Evolutionary conservation across 1,140 invertebrate species (phyloP).

Genomic region (Drosophila sp.): DNA sequence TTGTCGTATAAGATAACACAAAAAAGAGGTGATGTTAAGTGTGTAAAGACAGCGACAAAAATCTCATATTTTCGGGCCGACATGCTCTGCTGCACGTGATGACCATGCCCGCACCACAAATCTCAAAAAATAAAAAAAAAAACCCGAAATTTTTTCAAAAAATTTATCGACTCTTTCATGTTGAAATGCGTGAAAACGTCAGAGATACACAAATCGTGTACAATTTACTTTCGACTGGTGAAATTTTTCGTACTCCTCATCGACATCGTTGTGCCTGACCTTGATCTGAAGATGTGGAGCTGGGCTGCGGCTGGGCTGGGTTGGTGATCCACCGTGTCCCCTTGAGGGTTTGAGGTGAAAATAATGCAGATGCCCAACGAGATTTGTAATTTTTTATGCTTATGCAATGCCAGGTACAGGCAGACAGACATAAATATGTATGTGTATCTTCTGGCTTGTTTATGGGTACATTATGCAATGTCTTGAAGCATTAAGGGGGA

Average conservation of each 20-base stretch:
- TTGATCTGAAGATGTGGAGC: slow-evolving; percentile 48
- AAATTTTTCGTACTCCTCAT: slow-evolving; percentile 50
- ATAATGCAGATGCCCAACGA: slow-evolving; percentile 32
- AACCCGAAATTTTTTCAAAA: slow-evolving; percentile 7
- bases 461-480: slow-evolving; percentile 50
- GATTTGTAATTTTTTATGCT: slow-evolving; percentile 28
- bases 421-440: slow-evolving; percentile 18
- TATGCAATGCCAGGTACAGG: slow-evolving; percentile 50
- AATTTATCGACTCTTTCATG: slow-evolving; percentile 29
- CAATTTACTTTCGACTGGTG: slow-evolving; percentile 47
- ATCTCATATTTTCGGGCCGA: slow-evolving; percentile 7
- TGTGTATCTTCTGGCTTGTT: slow-evolving; percentile 48
- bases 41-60: slow-evolving; percentile 15
- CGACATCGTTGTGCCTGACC: slow-evolving; percentile 37
- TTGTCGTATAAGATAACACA: slow-evolving; percentile 8
- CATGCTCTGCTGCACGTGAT: slow-evolving; percentile 41
- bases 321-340: slow-evolving; percentile 16
- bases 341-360: slow-evolving; percentile 28
- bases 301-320: slow-evolving; percentile 3
- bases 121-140: not conserved
- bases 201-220: slow-evolving; percentile 20
- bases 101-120: slow-evolving; percentile 12
- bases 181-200: slow-evolving; percentile 37
- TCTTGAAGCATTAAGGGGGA: not conserved
- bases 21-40: slow-evolving; percentile 11